phyloP scores from a whole-genome alignment of 2,113 vertebrate genomes.

The Alosa alosa region DNA sequence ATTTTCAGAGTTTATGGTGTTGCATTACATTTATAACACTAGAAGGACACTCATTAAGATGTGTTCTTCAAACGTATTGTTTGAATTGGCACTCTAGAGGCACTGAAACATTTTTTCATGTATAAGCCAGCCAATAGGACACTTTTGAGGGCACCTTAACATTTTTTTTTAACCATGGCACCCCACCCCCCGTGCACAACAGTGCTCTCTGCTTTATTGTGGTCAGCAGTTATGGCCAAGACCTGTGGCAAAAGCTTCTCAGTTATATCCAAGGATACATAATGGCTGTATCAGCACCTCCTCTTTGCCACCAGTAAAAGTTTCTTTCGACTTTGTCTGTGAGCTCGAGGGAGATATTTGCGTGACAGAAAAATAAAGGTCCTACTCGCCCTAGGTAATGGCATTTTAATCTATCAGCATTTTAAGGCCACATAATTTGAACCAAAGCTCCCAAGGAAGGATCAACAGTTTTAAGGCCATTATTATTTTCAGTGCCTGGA shows the following conservation, averaged over 20 bases:
- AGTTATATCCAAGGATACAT: slow-evolving; percentile 1
- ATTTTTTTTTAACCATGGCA: too few species aligned
- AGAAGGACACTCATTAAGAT: too few species aligned
- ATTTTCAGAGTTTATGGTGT: too few species aligned
- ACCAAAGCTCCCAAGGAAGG: background rate
- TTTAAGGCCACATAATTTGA: background rate
- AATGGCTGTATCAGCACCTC: background rate
- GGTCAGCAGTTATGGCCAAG: background rate
- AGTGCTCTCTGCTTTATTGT: background rate
- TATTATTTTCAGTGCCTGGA: background rate
- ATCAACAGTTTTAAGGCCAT: background rate
- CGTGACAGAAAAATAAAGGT: slow-evolving; percentile 54
- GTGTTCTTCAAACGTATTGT: too few species aligned
- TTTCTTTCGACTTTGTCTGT: background rate
- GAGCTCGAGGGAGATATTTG: background rate
- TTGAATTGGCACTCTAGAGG: too few species aligned
- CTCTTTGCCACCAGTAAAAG: background rate
- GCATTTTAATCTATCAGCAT: slow-evolving; percentile 4
- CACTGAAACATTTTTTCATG: too few species aligned
- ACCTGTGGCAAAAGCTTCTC: background rate
- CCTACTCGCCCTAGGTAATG: background rate
- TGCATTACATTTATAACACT: too few species aligned
- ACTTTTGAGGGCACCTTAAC: too few species aligned
- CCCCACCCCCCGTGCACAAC: too few species aligned
- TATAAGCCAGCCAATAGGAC: too few species aligned